These are phyloP conservation scores for Pseudoatta argentina DNA, from an alignment of 1,140 invertebrate species.

Conservation along the genomic window DNA sequence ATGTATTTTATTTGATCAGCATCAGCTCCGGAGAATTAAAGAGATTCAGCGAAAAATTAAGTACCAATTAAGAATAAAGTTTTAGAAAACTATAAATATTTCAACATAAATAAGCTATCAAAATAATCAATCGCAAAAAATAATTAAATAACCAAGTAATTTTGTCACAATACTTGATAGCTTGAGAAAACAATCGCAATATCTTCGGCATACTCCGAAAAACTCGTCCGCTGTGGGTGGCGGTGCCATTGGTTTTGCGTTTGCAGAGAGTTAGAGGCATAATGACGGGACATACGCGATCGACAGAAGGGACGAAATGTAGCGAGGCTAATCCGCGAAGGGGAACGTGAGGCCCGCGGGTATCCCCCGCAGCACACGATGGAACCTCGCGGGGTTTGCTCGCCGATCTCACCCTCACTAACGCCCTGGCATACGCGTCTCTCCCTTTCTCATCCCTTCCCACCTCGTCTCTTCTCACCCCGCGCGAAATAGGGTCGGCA, in stretches of 20 bases:
- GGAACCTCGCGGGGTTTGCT: conserved; percentile 29
- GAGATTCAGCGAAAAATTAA: neutral
- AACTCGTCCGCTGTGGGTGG: conserved; percentile 37
- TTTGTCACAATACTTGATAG: conserved; percentile 50
- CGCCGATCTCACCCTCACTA: neutral
- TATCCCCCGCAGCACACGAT: conserved; percentile 39
- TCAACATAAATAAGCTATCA: neutral
- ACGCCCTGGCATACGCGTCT: conserved; percentile 11
- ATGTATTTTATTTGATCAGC: no score
- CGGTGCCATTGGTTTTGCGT: conserved; percentile 43
- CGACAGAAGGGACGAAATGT: conserved; percentile 85
- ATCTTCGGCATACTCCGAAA: neutral
- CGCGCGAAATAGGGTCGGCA: conserved; percentile 69
- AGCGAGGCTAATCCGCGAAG: conserved; percentile 83
- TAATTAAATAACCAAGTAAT: neutral
- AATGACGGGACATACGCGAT: conserved; percentile 80
- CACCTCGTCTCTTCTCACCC: conserved; percentile 28
- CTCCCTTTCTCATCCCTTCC: neutral
- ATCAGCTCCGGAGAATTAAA: neutral
- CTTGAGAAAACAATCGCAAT: conserved; percentile 3
- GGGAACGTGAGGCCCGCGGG: conserved; percentile 56
- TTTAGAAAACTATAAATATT: neutral
- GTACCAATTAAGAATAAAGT: neutral
- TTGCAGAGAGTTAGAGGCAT: conserved; percentile 57
- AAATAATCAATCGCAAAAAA: neutral